phyloP scores from a whole-genome alignment of 2,888 invertebrate species.

The Erebia ligea region DNA sequence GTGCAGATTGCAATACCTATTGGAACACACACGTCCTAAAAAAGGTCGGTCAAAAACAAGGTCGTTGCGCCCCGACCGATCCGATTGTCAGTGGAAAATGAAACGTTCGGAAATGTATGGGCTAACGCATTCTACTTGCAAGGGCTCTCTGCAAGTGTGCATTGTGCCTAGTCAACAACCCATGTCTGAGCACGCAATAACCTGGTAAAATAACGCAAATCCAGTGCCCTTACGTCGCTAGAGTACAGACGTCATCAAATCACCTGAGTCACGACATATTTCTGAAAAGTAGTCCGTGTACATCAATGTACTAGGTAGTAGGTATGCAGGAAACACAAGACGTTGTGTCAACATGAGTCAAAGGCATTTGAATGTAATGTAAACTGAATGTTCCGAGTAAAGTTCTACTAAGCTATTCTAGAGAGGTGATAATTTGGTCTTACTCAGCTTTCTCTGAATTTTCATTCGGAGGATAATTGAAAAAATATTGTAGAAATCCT shows the following conservation, averaged over 20 bases:
- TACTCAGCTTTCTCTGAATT: constrained; percentile 3
- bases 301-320: too few species aligned
- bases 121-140: too few species aligned
- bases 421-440: background rate
- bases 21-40: too few species aligned
- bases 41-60: too few species aligned
- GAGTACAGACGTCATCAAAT: constrained; percentile 16
- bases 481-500: background rate
- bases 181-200: background rate
- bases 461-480: background rate
- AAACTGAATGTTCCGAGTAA: constrained; percentile 5
- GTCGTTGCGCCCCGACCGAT: too few species aligned
- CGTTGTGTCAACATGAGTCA: constrained; percentile 15
- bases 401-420: background rate
- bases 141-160: too few species aligned
- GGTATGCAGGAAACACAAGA: background rate
- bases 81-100: too few species aligned
- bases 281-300: background rate
- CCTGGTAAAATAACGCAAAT: background rate
- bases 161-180: too few species aligned
- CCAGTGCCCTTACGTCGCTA: background rate
- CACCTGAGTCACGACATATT: constrained; percentile 6
- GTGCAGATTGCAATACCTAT: too few species aligned
- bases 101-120: too few species aligned
- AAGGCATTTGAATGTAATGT: background rate